Conservation (phyloP, 2,797 vertebrate species). For the Sphenopsis melanotis region DNA sequence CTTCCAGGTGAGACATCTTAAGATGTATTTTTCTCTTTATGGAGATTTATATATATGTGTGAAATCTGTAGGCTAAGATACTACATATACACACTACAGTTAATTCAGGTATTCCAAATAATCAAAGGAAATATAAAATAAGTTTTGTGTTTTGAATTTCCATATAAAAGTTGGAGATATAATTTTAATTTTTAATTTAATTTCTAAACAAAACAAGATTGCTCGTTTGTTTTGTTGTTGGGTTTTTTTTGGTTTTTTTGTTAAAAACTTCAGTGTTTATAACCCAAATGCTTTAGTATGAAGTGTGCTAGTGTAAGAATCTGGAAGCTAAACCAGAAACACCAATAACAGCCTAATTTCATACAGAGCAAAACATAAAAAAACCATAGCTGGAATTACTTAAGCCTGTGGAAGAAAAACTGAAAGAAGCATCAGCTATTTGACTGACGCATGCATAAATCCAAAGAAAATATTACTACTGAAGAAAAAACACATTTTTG, state of each 20-base stretch:
- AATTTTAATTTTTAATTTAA: neutral
- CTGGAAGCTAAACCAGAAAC: neutral
- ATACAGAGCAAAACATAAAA: neutral
- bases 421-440: neutral
- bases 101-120: neutral
- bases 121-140: neutral
- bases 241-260: neutral
- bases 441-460: neutral
- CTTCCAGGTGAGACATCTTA: neutral
- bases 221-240: neutral
- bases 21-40: neutral
- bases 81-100: neutral
- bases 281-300: neutral
- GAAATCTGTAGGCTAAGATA: neutral
- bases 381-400: neutral
- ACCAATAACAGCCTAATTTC: neutral
- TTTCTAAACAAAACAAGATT: neutral
- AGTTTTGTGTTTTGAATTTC: neutral
- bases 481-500: neutral
- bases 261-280: neutral
- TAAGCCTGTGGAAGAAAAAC: neutral
- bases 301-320: neutral
- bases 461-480: neutral
- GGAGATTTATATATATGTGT: accelerated
- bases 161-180: neutral